Percentiles rank a stretch among this genome's conserved stretches.
Evolutionary conservation across 2,113 vertebrate genomes (phyloP).

Genomic region (mouse (Mus musculus)): GRCm39 chr4:84328001-84328500

Average conservation of each 20-base stretch:
- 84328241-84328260: neutral
- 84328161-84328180: neutral
- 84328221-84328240: slow-evolving; percentile 39
- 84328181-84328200: neutral
- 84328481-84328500: neutral
- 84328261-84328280: neutral
- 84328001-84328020: neutral
- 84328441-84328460: neutral
- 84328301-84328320: slow-evolving; percentile 12
- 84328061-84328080: neutral
- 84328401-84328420: neutral
- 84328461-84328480: neutral
- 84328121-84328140: slow-evolving; percentile 20
- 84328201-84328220: slow-evolving; percentile 18
- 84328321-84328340: slow-evolving; percentile 28
- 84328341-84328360: neutral
- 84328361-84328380: neutral
- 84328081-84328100: slow-evolving; percentile 16
- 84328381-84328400: neutral
- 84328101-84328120: neutral
- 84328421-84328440: neutral
- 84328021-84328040: neutral
- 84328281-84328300: slow-evolving; percentile 73
- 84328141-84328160: neutral
- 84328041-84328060: neutral